Base-by-base conservation (phyloP, 2,888 invertebrate species). In the Theristus sp. region DNA sequence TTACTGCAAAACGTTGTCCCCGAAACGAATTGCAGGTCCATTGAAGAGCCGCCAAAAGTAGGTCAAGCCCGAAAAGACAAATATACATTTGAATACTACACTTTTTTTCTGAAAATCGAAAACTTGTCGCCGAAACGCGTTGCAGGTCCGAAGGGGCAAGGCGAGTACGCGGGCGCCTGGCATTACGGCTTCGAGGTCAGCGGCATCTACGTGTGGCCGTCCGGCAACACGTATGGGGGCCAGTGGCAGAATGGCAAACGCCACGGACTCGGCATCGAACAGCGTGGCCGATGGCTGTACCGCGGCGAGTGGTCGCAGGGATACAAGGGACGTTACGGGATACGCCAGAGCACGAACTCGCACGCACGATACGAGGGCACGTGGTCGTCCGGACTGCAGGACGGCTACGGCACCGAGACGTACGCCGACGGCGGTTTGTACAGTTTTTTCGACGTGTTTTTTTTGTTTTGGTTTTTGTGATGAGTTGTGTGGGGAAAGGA, bases 191-290 rank as follows among this genome's bases (percentile, higher is more conserved):
- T 98, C 81, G 98, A 98, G 81, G 90, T 93, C 70, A 57, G 64
- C 46, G 98, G 98, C 73, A 88, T 78, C 30, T 80, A 79, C 68
- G 77, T 77, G 29, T 79, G 78, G 78, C 70, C 73, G 17, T 70
- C 70, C 24, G 74, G 74, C 29, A 70, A 68, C 64, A 69, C 67
- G 47, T 73, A 74, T 65, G 64, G 67, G n/a, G 98, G 98, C 64
- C 93, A 96, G 79, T 98, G 98, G 98, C 94, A 93, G 79, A 94
- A 94, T 76, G 98, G 98, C 66, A 91, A 94, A 78, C 82, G 96
- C 60, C 96, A 99, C 76, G 98, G 96, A 17, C 80, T 96, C 73
- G 98, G 98, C 63, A 88, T 94, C 74, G 98, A 99, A 78, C 87
- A 87, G 64, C 84, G 96, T 65, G 94, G 94, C 56, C 83, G 93